A percentile compares a stretch with the other conserved stretches of the same genome.
phyloP scores from a whole-genome alignment of 2,797 vertebrate genomes.

The Fratercula arctica region DNA sequence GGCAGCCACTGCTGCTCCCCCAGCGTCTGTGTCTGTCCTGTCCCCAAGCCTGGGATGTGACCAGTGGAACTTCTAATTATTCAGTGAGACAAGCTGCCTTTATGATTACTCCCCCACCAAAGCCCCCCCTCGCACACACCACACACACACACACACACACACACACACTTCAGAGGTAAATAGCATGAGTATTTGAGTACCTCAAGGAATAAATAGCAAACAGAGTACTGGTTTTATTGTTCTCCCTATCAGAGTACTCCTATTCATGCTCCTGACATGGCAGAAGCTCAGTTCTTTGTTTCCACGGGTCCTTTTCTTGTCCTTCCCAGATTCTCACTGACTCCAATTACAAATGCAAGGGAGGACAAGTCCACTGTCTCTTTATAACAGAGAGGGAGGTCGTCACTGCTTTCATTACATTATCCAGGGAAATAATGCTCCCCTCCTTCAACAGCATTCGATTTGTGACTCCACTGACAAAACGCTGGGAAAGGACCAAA shows the following conservation, averaged over 20 bases:
- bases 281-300: neutral
- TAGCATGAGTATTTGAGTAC: neutral
- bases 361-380: neutral
- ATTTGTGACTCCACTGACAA: neutral
- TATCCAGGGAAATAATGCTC: neutral
- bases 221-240: neutral
- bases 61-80: neutral
- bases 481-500: neutral
- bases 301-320: neutral
- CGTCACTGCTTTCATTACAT: neutral
- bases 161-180: neutral
- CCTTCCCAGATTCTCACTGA: neutral
- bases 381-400: neutral
- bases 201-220: neutral
- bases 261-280: neutral
- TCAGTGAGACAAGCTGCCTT: neutral
- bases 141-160: no score
- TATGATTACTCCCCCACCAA: rapidly evolving
- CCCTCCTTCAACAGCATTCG: neutral
- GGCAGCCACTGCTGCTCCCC: neutral
- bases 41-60: rapidly evolving
- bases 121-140: no score
- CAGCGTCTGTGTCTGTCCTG: neutral
- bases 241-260: neutral
- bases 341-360: neutral